phyloP scores from a whole-genome alignment of 2,797 vertebrate genomes.

The Helicolenus hilgendorfi region DNA sequence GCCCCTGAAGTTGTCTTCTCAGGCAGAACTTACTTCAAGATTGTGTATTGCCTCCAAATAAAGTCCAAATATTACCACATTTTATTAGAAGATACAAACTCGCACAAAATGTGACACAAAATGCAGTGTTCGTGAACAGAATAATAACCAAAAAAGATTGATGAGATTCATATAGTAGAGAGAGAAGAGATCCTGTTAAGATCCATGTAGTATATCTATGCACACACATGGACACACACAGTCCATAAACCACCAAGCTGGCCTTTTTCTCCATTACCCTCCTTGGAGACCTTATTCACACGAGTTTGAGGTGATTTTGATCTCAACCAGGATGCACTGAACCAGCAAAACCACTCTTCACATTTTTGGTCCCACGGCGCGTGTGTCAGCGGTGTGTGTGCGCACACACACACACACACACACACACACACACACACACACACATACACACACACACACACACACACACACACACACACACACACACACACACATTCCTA shows the following conservation, averaged over 20 bases:
- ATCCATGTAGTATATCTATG: not conserved
- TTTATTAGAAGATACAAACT: not conserved
- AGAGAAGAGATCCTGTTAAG: not conserved
- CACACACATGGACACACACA: constrained; percentile 4
- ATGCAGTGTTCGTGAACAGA: not conserved
- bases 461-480: too few relatives aligned
- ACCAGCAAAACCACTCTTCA: constrained; percentile 78
- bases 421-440: not conserved
- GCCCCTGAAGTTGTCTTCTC: not conserved
- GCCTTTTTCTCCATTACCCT: constrained; percentile 70
- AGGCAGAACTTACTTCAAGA: not conserved
- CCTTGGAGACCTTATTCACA: constrained; percentile 77
- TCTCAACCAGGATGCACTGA: constrained; percentile 76
- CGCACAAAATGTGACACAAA: not conserved
- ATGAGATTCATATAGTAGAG: not conserved
- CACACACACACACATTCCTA: too few relatives aligned
- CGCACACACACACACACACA: not conserved
- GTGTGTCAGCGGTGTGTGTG: too few relatives aligned
- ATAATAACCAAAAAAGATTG: not conserved
- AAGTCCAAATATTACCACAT: not conserved
- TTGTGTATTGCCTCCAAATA: not conserved
- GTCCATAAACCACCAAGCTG: constrained; percentile 38
- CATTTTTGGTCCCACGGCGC: constrained; percentile 53
- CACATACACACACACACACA: not conserved
- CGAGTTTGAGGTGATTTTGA: constrained; percentile 79